Evolutionary conservation across 2,888 invertebrate species (phyloP), one percentile per base, ranked within the genome.

Genomic region (Clusia tigrina): DNA sequence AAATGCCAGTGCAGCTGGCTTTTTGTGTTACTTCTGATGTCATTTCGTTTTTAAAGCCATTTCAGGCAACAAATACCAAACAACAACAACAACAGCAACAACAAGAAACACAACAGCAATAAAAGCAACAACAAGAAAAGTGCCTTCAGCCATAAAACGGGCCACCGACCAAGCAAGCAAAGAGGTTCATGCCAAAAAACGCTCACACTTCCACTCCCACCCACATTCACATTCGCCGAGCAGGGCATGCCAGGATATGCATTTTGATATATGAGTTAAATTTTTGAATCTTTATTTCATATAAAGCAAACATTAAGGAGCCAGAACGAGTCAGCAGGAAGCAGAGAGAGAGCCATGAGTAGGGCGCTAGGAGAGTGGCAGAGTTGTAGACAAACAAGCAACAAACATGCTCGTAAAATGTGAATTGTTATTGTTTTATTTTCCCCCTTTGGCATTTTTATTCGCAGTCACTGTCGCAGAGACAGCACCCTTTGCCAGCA

Each of bases 211-310:
- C n/a, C 42, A 6, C 3, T n/a, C n/a, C 32, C 32, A 32, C 12
- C 5, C 32, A 32, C 5, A 42, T 3, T 42, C 42, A 6, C 3
- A 42, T n/a, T 42, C 15, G 12, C 15, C n/a, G n/a, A 15, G n/a
- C 9, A 42, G 42, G 42, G n/a, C 3, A 42, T 42, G 9, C 42
- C 42, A 42, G 12, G 42, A 42, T 42, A 15, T 42, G 9, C 15
- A 42, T 42, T 42, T 42, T 42, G 42, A 42, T 42, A 42, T 42
- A 42, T 42, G 42, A 42, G 42, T n/a, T n/a, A 42, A n/a, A 17
- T 42, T 42, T 42, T 42, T 12, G 32, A 9, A 9, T 32, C 32
- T 5, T 32, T n/a, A n/a, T 32, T 32, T 5, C 32, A 32, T 32
- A 32, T 9, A 32, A 32, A 32, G 6, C 6, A 32, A 32, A 32